A percentile compares a stretch with the other conserved stretches of the same genome.
These are phyloP conservation scores for Acronicta leporina DNA, from an alignment of 2,888 invertebrate species.

Conservation along the genomic window DNA sequence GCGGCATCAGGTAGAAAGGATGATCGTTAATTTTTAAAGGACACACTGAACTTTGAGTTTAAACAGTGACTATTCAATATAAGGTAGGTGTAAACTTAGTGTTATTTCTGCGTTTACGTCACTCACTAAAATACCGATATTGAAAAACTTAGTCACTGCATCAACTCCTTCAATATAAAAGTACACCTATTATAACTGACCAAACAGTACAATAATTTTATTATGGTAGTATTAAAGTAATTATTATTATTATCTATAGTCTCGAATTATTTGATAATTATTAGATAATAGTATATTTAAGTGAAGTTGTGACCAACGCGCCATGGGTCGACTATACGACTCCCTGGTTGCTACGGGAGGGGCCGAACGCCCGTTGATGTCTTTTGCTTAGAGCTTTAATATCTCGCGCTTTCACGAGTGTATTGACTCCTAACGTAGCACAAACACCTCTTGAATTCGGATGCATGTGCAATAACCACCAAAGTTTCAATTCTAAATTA, in stretches of 20 bases:
- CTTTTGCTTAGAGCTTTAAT: conserved; percentile 80
- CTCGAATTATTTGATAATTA: no score
- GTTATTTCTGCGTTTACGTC: conserved; percentile 18
- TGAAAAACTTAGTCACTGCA: conserved; percentile 6
- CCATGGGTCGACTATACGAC: conserved; percentile 37
- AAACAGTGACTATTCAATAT: conserved; percentile 69
- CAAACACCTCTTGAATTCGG: conserved; percentile 7
- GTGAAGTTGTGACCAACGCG: conserved; percentile 55
- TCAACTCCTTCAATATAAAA: neutral
- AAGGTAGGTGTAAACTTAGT: conserved; percentile 30
- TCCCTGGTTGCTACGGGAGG: conserved; percentile 54
- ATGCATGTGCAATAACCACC: neutral
- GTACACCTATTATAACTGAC: conserved; percentile 14
- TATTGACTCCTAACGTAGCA: conserved; percentile 67
- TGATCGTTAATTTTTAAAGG: conserved; percentile 88
- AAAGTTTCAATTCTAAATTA: neutral
- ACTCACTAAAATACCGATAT: conserved; percentile 16
- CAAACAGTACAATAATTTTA: conserved; percentile 46
- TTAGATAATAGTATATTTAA: conserved; percentile 7
- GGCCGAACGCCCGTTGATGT: conserved; percentile 81
- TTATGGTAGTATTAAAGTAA: no score
- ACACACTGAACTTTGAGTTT: conserved; percentile 80
- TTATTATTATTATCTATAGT: no score
- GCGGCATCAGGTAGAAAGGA: conserved; percentile 89
- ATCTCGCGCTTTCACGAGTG: conserved; percentile 77